Conservation (phyloP, 1,140 invertebrate species). For the Drosophila orena region DNA sequence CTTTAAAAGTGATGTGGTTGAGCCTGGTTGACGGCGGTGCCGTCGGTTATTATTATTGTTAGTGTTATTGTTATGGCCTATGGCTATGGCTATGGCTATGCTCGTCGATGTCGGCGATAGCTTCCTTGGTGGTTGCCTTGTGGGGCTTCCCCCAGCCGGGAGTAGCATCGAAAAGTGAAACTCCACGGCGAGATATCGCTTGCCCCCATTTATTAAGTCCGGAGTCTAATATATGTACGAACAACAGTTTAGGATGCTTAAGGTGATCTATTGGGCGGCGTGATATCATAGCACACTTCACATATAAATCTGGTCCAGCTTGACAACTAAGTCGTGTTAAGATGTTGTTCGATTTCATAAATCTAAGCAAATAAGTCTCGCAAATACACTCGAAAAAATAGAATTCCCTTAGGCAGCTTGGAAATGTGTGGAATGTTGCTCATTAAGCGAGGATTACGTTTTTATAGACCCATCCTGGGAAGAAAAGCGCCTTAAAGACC, state of each 20-base stretch:
- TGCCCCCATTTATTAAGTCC: slow-evolving; percentile 12
- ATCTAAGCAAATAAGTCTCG: neutral
- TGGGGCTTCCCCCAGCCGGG: slow-evolving; percentile 29
- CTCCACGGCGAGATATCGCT: neutral
- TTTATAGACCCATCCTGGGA: slow-evolving; percentile 13
- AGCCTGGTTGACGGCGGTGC: slow-evolving; percentile 5
- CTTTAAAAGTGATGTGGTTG: slow-evolving; percentile 71
- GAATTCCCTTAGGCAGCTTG: neutral
- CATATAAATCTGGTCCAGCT: slow-evolving; percentile 20
- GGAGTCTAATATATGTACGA: slow-evolving; percentile 8
- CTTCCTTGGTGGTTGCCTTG: slow-evolving; percentile 41
- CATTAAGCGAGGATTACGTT: slow-evolving; percentile 15
- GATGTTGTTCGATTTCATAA: slow-evolving; percentile 10
- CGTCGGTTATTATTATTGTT: slow-evolving; percentile 28
- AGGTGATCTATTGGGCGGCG: slow-evolving; percentile 25
- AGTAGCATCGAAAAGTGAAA: neutral
- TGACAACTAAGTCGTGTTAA: slow-evolving; percentile 21
- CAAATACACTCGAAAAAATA: neutral
- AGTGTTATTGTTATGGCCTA: neutral
- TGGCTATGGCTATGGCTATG: slow-evolving; percentile 7
- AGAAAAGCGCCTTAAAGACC: slow-evolving; percentile 31
- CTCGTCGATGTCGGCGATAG: slow-evolving; percentile 5
- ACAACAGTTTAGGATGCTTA: slow-evolving; percentile 19
- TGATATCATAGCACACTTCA: slow-evolving; percentile 6
- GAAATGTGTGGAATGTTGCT: slow-evolving; percentile 12